Percentiles rank a stretch among this genome's conserved stretches.
Conservation (phyloP, 2,113 vertebrate species). For the Plotosus lineatus region DNA sequence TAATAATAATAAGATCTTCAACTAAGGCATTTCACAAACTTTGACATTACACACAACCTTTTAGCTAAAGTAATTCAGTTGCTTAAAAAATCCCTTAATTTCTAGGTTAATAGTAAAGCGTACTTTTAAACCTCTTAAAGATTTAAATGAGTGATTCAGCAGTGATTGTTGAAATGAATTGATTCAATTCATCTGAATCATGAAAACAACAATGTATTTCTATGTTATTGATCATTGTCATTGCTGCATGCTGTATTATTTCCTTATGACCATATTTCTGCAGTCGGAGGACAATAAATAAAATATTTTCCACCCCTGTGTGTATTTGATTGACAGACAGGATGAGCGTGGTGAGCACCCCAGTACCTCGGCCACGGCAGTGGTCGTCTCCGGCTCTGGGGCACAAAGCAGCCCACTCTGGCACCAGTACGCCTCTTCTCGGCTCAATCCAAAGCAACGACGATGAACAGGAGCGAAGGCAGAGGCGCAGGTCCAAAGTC, state of each 20-base stretch:
- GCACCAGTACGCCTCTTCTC: constrained; percentile 74
- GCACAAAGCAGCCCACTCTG: constrained; percentile 63
- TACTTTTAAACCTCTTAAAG: too few species aligned
- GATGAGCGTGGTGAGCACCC: constrained; percentile 72
- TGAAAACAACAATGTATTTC: background rate
- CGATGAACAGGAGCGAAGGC: constrained; percentile 84
- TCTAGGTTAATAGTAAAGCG: too few species aligned
- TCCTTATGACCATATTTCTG: background rate
- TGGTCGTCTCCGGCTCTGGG: constrained; percentile 67
- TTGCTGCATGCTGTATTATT: background rate
- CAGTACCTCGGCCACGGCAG: constrained; percentile 59
- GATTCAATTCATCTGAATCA: background rate
- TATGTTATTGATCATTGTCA: background rate
- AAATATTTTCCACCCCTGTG: background rate
- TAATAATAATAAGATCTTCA: too few species aligned
- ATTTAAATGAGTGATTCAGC: background rate
- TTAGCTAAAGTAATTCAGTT: too few species aligned
- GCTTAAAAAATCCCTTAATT: too few species aligned
- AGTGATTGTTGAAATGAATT: background rate
- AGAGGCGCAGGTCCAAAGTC: constrained; percentile 81
- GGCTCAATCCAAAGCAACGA: constrained; percentile 83
- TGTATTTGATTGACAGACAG: constrained; percentile 29
- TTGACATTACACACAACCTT: too few species aligned
- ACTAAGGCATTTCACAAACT: too few species aligned
- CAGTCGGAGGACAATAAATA: background rate